Evolutionary conservation across 2,888 invertebrate genomes (phyloP).

Genomic region (Napeogenes sylphis): DNA sequence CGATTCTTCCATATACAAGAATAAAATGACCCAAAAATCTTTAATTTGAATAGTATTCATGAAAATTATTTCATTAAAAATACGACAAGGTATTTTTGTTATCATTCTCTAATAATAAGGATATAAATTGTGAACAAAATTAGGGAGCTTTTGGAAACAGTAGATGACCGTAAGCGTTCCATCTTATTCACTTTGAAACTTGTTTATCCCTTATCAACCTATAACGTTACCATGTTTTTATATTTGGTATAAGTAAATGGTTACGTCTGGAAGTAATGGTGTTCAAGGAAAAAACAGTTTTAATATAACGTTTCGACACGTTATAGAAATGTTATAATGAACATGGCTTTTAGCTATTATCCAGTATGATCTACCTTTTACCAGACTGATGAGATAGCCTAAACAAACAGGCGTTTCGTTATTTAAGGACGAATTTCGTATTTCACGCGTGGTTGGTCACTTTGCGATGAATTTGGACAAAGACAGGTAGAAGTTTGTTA

Average conservation of each 20-base stretch:
- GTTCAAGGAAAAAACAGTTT: neutral
- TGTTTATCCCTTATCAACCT: slow-evolving; percentile 15
- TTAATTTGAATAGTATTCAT: slow-evolving; percentile 38
- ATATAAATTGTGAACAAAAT: slow-evolving; percentile 70
- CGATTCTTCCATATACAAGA: slow-evolving; percentile 48
- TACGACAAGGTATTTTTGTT: slow-evolving; percentile 50
- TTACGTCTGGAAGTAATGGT: neutral
- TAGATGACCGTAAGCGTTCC: slow-evolving; percentile 30
- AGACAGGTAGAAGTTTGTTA: slow-evolving; percentile 45
- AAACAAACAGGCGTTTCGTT: slow-evolving; percentile 73
- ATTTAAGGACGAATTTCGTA: slow-evolving; percentile 73
- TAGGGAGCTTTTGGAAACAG: slow-evolving; percentile 67
- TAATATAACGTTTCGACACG: slow-evolving; percentile 2
- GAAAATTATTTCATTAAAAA: no score
- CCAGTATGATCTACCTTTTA: slow-evolving; percentile 68
- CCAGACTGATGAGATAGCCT: slow-evolving; percentile 53
- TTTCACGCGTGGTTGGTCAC: slow-evolving; percentile 71
- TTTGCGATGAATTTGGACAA: slow-evolving; percentile 70
- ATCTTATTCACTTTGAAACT: slow-evolving; percentile 33
- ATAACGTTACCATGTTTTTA: neutral
- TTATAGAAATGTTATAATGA: slow-evolving; percentile 23
- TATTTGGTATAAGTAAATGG: neutral
- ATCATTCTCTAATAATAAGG: slow-evolving; percentile 69
- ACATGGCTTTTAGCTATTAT: slow-evolving; percentile 59
- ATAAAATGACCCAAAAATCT: slow-evolving; percentile 48